Conservation (phyloP, 2,113 vertebrate species). For the Psittacula cyanocephala region DNA sequence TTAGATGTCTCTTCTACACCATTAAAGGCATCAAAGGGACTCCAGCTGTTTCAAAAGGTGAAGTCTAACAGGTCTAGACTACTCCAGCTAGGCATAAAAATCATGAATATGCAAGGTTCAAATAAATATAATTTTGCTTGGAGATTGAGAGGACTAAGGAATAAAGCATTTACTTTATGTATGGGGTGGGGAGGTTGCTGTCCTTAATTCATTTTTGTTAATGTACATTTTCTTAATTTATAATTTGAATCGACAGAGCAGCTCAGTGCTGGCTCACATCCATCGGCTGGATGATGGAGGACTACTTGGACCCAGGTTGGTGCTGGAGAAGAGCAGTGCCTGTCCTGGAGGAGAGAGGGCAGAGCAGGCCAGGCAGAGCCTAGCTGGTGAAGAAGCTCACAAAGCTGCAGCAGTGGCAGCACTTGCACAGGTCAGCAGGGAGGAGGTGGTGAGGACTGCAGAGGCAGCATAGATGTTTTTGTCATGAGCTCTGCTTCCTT, state of each 20-base stretch:
- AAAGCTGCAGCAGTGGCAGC: not conserved
- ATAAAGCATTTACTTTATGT: not conserved
- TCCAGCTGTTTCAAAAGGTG: not conserved
- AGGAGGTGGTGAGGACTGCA: not conserved
- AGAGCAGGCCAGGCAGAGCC: not conserved
- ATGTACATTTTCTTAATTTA: not conserved
- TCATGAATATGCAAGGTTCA: not conserved
- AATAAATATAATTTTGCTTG: not conserved
- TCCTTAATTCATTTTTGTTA: not conserved
- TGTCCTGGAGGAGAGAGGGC: accelerated
- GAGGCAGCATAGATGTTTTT: not conserved
- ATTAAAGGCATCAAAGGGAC: not conserved
- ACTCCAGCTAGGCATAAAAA: not conserved
- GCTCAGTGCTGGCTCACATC: not conserved
- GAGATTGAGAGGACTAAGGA: not conserved
- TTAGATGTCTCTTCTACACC: not conserved
- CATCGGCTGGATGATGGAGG: accelerated
- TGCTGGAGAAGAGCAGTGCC: not conserved
- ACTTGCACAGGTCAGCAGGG: too few species aligned
- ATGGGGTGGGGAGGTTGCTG: not conserved
- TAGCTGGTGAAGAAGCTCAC: not conserved
- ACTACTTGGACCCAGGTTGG: not conserved
- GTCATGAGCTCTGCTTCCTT: not conserved
- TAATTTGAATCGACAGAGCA: not conserved
- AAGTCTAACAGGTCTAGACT: not conserved